Evolutionary conservation across 1,140 invertebrate genomes (phyloP), one percentile per base, ranked within the genome.

Genomic region (Popillia japonica): DNA sequence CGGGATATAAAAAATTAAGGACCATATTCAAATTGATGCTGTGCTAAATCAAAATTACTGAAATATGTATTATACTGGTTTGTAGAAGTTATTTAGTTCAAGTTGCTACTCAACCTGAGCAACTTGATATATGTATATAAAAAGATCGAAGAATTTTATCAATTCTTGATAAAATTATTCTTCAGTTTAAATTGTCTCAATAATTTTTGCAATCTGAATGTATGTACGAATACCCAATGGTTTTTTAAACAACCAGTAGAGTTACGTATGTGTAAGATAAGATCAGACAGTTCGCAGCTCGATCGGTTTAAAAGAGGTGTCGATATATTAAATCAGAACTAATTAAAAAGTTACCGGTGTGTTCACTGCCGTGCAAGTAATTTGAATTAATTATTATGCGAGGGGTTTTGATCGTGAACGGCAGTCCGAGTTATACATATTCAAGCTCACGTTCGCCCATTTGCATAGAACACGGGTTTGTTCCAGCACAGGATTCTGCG

Each of bases 341-440:
- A 79, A 79, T 79, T 79, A 79, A 79, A 79, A 78, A 79, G 42
- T 59, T 40, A 64, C 34, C 76, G 40, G 72, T 79, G 59, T 48
- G 42, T 73, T 77, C 78, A 78, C 68, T 78, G 72, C 59, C 40
- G 79, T 72, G 77, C 76, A 76, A 78, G 72, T 79, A 79, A 79
- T 79, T 79, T 79, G 59, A 79, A 79, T 79, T 79, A 79, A 79
- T 79, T 79, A 79, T 72, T 78, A 79, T 79, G 42, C 40, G 61
- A 68, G 27, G 22, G 27, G 61, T 68, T 20, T 68, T 68, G 76
- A 79, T 79, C 59, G 79, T 79, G 76, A 72, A 79, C 68, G 79
- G 75, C 76, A 34, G 76, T 77, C 42, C 73, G 40, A 72, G 64
- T 20, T 75, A 79, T 79, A 78, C 79, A 79, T 79, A 78, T 79